Percentiles rank a stretch among this genome's conserved stretches.
phyloP scores from a whole-genome alignment of 2,797 vertebrate species.

The Pseudochirops cupreus region DNA sequence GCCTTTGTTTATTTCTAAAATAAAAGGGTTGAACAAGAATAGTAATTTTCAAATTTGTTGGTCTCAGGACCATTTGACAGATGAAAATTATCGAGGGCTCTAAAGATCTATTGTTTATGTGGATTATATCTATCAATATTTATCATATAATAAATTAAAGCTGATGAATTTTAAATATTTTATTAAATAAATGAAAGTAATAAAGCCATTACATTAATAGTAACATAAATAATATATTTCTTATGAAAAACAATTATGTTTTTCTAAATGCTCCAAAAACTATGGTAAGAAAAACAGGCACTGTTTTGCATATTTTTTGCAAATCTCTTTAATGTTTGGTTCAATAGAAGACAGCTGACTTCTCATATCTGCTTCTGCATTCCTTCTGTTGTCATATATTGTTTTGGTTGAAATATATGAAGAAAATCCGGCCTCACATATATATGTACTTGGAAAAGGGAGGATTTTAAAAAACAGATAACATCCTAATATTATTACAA shows the following conservation, averaged over 20 bases:
- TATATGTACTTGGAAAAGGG: neutral
- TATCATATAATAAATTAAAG: neutral
- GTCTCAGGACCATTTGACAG: neutral
- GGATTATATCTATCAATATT: neutral
- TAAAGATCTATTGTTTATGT: neutral
- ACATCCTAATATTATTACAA: neutral
- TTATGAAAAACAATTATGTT: neutral
- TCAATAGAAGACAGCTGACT: neutral
- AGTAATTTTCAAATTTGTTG: neutral
- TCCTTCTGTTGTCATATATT: neutral
- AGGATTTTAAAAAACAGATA: neutral
- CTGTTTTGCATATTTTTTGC: neutral
- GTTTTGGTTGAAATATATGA: neutral
- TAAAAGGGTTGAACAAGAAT: neutral
- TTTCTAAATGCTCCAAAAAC: neutral
- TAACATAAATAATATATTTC: neutral
- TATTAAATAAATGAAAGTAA: neutral
- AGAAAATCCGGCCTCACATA: neutral
- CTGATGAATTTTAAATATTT: neutral
- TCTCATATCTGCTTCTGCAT: neutral
- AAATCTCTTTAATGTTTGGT: neutral
- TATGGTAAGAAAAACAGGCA: neutral
- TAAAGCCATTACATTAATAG: neutral
- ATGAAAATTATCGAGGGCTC: neutral
- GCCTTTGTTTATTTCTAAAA: neutral